Conservation (phyloP, 2,888 invertebrate species). For the Cosmia trapezina region DNA sequence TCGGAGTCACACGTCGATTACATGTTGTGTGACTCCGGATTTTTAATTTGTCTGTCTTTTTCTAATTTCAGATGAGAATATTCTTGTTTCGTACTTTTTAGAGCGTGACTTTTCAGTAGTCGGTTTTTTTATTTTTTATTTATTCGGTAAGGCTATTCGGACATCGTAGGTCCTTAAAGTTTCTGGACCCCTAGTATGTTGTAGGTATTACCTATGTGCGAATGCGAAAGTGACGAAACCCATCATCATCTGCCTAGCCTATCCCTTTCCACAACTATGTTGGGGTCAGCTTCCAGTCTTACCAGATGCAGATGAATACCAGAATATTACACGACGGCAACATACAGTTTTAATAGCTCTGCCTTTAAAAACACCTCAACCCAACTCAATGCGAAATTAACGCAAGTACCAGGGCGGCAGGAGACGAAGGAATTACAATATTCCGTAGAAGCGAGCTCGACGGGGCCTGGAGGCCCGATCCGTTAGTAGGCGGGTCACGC, state of each 20-base stretch:
- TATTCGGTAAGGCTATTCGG: too few relatives aligned
- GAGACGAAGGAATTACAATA: conserved; percentile 62
- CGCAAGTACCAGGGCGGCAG: conserved; percentile 57
- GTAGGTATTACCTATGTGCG: background rate
- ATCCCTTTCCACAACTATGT: background rate
- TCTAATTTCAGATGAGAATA: too few relatives aligned
- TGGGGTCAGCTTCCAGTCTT: background rate
- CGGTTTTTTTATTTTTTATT: too few relatives aligned
- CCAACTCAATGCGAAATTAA: conserved; percentile 36
- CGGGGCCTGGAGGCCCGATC: conserved; percentile 44
- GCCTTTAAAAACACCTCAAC: conserved; percentile 24
- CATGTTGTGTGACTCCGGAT: too few relatives aligned
- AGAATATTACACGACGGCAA: background rate
- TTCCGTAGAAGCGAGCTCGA: conserved; percentile 23
- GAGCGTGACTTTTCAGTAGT: too few relatives aligned
- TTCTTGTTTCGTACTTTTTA: too few relatives aligned
- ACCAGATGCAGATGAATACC: background rate
- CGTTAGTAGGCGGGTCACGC: conserved; percentile 68
- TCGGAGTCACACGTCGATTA: too few relatives aligned
- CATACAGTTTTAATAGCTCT: background rate
- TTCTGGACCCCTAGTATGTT: background rate
- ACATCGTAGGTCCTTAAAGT: too few relatives aligned
- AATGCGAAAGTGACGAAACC: background rate
- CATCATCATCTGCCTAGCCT: background rate
- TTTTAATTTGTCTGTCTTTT: too few relatives aligned